Percentiles rank a stretch among this genome's conserved stretches.
phyloP scores from a whole-genome alignment of 2,888 invertebrate species.

The Byasa hedistus region DNA sequence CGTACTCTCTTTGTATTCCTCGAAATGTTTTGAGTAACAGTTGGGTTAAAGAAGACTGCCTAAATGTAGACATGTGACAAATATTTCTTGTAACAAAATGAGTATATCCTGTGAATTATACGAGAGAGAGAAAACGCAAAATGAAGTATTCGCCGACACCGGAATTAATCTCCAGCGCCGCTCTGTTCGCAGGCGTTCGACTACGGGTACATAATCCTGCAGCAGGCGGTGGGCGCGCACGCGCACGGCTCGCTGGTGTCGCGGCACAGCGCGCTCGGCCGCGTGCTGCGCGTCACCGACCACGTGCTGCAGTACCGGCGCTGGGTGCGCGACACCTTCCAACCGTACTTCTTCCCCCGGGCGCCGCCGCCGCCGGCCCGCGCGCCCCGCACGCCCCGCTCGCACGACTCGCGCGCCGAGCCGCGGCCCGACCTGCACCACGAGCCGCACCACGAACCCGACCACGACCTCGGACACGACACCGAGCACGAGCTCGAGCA shows the following conservation, averaged over 20 bases:
- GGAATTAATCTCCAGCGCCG: too few species aligned
- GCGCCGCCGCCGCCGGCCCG: conserved; percentile 34
- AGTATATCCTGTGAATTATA: too few species aligned
- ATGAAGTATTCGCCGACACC: too few species aligned
- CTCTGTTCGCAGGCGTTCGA: conserved; percentile 89
- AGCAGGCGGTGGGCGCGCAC: conserved; percentile 84
- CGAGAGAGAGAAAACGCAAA: too few species aligned
- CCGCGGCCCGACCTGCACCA: conserved; percentile 32
- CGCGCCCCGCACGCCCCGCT: conserved; percentile 28
- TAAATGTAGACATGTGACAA: not conserved
- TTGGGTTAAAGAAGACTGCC: not conserved
- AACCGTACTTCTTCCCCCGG: conserved; percentile 67
- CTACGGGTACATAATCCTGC: conserved; percentile 93
- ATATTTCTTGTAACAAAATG: too few species aligned
- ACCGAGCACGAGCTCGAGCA: conserved; percentile 32
- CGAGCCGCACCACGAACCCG: conserved; percentile 33
- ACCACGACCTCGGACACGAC: conserved; percentile 31
- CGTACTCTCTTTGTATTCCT: too few species aligned
- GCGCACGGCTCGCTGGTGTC: conserved; percentile 65
- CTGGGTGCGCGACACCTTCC: conserved; percentile 73
- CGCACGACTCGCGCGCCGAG: conserved; percentile 30
- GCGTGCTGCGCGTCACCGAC: conserved; percentile 95
- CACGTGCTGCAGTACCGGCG: conserved; percentile 87
- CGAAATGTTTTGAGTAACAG: not conserved
- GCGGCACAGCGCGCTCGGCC: conserved; percentile 87